Conservation (phyloP, 2,113 vertebrate genomes). For the Hippocampus zosterae region DNA sequence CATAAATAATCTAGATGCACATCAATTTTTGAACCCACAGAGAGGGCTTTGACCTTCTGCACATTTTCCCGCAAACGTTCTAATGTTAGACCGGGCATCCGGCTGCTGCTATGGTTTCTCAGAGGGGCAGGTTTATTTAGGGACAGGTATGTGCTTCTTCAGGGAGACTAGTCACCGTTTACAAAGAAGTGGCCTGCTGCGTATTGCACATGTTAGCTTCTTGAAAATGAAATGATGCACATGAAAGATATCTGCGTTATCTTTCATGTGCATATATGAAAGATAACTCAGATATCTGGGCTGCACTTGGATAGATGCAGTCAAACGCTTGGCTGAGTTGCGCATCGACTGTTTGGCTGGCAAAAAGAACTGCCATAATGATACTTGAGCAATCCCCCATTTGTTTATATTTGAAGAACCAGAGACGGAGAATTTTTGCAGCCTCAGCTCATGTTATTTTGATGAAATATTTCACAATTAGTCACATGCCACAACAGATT, state of each 20-base stretch:
- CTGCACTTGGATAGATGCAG: background rate
- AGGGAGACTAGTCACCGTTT: background rate
- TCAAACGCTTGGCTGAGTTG: background rate
- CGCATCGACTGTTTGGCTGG: background rate
- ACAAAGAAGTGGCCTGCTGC: background rate
- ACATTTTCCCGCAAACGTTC: slow-evolving; percentile 40
- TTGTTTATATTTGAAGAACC: background rate
- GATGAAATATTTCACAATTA: background rate
- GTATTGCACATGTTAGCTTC: background rate
- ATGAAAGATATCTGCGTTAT: background rate
- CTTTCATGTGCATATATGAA: too few relatives aligned
- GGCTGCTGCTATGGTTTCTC: slow-evolving; percentile 13
- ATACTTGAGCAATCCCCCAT: background rate
- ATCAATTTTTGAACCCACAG: slow-evolving; percentile 31
- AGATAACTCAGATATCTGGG: background rate
- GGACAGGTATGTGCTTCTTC: slow-evolving; percentile 35
- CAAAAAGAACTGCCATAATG: background rate
- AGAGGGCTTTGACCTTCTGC: slow-evolving; percentile 8
- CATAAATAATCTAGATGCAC: slow-evolving; percentile 45
- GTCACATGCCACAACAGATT: background rate
- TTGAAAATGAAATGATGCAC: background rate
- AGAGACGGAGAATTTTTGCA: background rate
- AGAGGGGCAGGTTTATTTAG: slow-evolving; percentile 49
- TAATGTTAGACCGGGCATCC: slow-evolving; percentile 56
- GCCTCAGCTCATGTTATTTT: background rate